Evolutionary conservation across 2,797 vertebrate species (phyloP).

Genomic region (Galagoides demidoff): DNA sequence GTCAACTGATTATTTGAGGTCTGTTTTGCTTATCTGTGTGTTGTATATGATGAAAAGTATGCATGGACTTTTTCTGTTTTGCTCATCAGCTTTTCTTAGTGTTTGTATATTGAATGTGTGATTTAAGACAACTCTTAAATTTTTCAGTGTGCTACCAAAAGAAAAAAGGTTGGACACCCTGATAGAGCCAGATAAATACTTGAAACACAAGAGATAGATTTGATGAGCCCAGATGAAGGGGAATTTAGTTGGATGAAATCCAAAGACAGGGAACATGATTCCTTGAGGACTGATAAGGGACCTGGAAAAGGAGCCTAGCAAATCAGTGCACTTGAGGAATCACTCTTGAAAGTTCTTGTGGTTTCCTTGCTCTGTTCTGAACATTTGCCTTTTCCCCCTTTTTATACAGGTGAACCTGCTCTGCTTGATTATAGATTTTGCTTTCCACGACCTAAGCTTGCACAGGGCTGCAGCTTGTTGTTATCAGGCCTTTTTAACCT

Average conservation of each 20-base stretch:
- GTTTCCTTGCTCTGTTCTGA: not conserved
- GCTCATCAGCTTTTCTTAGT: too few relatives aligned
- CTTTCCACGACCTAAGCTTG: not conserved
- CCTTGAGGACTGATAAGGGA: not conserved
- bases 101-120: too few relatives aligned
- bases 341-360: not conserved
- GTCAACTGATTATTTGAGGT: too few relatives aligned
- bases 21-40: too few relatives aligned
- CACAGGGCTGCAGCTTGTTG: not conserved
- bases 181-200: too few relatives aligned
- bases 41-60: too few relatives aligned
- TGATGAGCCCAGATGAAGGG: not conserved
- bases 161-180: too few relatives aligned
- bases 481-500: not conserved
- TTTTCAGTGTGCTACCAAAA: too few relatives aligned
- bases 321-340: not conserved
- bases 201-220: too few relatives aligned
- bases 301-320: not conserved
- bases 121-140: too few relatives aligned
- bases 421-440: not conserved
- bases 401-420: not conserved
- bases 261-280: not conserved
- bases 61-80: too few relatives aligned
- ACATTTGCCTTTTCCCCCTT: not conserved
- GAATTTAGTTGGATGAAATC: conserved; percentile 27